A percentile compares a stretch with the other conserved stretches of the same genome.
Evolutionary conservation across 2,888 invertebrate genomes (phyloP).

Genomic region (Alloscopus bannaensis): DNA sequence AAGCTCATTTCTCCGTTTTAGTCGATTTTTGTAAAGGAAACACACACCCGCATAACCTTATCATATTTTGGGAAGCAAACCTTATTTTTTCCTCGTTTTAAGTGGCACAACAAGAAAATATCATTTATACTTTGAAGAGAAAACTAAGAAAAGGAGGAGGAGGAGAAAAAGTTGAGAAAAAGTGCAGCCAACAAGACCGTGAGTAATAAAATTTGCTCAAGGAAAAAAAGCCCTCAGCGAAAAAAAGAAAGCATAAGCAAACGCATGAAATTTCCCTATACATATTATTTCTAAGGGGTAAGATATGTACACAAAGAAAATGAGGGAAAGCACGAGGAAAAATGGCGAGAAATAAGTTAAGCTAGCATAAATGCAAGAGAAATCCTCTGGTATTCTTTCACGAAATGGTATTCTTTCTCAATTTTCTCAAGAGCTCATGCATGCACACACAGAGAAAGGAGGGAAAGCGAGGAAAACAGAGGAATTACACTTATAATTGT

Average conservation of each 20-base stretch:
- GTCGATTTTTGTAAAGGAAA: too few relatives aligned
- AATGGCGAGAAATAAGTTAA: slow-evolving; percentile 56
- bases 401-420: slow-evolving; percentile 56
- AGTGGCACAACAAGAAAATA: slow-evolving; percentile 36
- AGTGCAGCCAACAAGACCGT: slow-evolving; percentile 44
- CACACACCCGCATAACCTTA: slow-evolving; percentile 41
- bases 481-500: slow-evolving; percentile 54
- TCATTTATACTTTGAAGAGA: slow-evolving; percentile 32
- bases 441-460: slow-evolving; percentile 31
- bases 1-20: too few relatives aligned
- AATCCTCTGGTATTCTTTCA: slow-evolving; percentile 44
- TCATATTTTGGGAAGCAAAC: slow-evolving; percentile 15
- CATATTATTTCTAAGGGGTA: background rate
- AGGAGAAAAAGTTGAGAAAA: slow-evolving; percentile 27
- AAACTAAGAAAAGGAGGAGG: slow-evolving; percentile 4
- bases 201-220: slow-evolving; percentile 56
- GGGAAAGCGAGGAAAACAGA: slow-evolving; percentile 16
- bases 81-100: slow-evolving; percentile 7
- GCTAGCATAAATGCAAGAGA: slow-evolving; percentile 47
- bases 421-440: slow-evolving; percentile 61
- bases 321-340: slow-evolving; percentile 54
- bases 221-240: slow-evolving; percentile 33
- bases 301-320: slow-evolving; percentile 17
- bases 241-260: slow-evolving; percentile 7
- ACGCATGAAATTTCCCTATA: background rate